Conservation (phyloP, 2,113 vertebrate genomes). For the Orcinus orca region DNA sequence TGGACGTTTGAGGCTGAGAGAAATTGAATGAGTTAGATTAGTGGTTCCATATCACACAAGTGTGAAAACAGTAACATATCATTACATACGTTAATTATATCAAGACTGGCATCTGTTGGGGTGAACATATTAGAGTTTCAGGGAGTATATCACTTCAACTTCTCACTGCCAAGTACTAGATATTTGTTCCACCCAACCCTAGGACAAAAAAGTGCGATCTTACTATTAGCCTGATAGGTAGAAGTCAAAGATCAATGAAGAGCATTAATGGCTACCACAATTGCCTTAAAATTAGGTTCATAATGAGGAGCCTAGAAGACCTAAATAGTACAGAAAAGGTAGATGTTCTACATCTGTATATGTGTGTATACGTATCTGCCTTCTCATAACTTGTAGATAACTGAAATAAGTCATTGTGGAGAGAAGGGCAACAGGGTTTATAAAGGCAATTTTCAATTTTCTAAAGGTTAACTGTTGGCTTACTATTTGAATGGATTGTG, state of each 20-base stretch:
- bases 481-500: neutral
- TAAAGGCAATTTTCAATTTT: neutral
- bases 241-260: neutral
- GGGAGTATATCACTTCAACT: neutral
- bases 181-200: neutral
- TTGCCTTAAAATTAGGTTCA: neutral
- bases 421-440: neutral
- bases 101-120: neutral
- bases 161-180: no score
- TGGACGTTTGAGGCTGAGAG: neutral
- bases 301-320: no score
- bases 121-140: neutral
- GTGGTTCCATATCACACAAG: neutral
- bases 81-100: neutral
- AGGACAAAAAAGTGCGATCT: neutral
- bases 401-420: neutral
- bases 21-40: neutral
- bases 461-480: neutral
- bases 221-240: neutral
- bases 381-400: neutral
- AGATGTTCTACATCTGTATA: neutral
- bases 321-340: neutral
- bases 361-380: neutral
- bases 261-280: neutral
- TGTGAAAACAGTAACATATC: neutral